phyloP scores from a whole-genome alignment of 1,140 invertebrate species.

The Teleopsis dalmanni region DNA sequence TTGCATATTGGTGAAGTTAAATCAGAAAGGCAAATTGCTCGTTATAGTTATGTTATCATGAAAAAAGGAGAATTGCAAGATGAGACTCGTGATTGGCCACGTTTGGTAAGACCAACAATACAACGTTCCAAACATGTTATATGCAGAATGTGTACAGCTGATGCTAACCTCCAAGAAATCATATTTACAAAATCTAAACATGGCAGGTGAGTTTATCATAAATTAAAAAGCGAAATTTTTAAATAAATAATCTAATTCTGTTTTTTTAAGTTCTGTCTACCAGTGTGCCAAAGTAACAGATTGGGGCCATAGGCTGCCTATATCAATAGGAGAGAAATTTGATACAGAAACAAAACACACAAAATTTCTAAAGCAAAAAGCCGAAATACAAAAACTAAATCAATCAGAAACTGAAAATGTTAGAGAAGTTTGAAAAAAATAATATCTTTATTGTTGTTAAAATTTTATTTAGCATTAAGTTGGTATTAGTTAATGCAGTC shows the following conservation, averaged over 20 bases:
- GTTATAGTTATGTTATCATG: constrained; percentile 69
- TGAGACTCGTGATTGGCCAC: constrained; percentile 60
- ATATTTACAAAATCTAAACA: constrained; percentile 68
- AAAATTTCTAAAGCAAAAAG: too few species aligned
- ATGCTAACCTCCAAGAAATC: constrained; percentile 67
- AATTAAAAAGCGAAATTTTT: neutral
- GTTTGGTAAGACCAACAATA: constrained; percentile 62
- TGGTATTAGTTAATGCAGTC: too few species aligned
- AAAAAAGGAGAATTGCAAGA: constrained; percentile 60
- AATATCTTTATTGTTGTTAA: too few species aligned
- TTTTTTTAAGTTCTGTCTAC: constrained; percentile 52
- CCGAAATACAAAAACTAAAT: too few species aligned
- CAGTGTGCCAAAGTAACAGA: constrained; percentile 58
- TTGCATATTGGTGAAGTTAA: constrained; percentile 47
- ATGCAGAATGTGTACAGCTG: constrained; percentile 67
- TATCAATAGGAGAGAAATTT: constrained; percentile 41
- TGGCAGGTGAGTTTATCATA: constrained; percentile 50
- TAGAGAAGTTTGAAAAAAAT: too few species aligned
- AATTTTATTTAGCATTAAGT: too few species aligned
- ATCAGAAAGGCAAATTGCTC: constrained; percentile 45
- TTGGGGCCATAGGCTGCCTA: constrained; percentile 68
- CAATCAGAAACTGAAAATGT: too few species aligned
- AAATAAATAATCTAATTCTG: constrained; percentile 5
- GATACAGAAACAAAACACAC: too few species aligned
- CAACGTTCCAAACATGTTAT: constrained; percentile 60